These are phyloP conservation scores for Bos taurus DNA, from an alignment of 2,113 vertebrate species.

Conservation along the genomic window DNA sequence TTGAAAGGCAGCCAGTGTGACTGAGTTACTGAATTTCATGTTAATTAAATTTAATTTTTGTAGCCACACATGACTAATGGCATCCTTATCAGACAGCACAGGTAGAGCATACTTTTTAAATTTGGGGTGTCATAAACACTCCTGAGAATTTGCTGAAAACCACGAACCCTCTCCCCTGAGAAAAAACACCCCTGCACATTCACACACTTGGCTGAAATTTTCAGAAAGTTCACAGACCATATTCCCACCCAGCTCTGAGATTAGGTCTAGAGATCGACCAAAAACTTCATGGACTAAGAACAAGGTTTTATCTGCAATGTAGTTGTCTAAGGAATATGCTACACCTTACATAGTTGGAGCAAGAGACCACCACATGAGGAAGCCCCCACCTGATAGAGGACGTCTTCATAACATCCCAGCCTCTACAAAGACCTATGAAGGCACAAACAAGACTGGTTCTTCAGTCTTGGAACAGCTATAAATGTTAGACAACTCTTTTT, in stretches of 20 bases:
- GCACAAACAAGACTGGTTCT: not conserved
- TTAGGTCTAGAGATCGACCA: not conserved
- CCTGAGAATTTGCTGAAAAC: slow-evolving; percentile 1
- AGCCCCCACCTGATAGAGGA: not conserved
- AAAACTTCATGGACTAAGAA: not conserved
- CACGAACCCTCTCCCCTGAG: not conserved
- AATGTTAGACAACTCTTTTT: not conserved
- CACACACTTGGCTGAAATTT: not conserved
- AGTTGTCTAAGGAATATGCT: not conserved
- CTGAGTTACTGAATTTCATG: not conserved
- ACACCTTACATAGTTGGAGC: not conserved
- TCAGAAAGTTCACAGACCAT: not conserved
- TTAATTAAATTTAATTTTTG: not conserved
- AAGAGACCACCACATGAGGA: not conserved
- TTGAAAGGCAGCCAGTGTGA: not conserved
- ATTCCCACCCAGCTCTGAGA: not conserved
- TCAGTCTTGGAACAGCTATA: not conserved
- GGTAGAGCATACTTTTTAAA: not conserved
- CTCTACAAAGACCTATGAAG: not conserved
- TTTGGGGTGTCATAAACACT: not conserved
- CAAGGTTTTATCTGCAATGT: not conserved
- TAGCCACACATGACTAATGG: not conserved
- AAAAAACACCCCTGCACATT: not conserved
- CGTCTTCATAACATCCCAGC: not conserved
- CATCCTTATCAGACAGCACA: not conserved